Conservation (phyloP, 1,140 invertebrate species). For the Arion vulgaris region DNA sequence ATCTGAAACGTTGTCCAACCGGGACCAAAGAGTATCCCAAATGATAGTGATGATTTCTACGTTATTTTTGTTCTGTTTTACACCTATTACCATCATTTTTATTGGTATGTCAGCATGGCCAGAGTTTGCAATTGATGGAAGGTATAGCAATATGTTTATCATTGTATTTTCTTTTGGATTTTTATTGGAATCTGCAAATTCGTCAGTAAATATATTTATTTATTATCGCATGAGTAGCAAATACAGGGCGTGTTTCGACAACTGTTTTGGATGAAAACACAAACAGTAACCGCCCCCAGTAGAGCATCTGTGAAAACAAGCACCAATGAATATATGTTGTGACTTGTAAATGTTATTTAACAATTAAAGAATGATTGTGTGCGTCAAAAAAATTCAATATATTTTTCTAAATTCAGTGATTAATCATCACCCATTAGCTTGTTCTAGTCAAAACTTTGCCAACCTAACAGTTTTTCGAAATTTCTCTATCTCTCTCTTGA, state of each 20-base stretch:
- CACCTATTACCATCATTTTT: conserved; percentile 2
- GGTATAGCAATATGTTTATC: conserved; percentile 22
- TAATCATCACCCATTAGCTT: too few species aligned
- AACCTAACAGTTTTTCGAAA: too few species aligned
- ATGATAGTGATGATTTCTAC: background rate
- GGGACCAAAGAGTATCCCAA: background rate
- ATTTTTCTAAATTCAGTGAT: too few species aligned
- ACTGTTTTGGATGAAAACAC: background rate
- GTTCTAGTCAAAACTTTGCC: too few species aligned
- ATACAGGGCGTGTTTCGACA: background rate
- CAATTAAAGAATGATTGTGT: too few species aligned
- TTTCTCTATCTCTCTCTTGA: too few species aligned
- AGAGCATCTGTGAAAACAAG: too few species aligned
- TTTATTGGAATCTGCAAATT: conserved; percentile 1
- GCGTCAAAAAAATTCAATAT: too few species aligned
- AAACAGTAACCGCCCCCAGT: background rate
- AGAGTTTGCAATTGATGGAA: conserved; percentile 2
- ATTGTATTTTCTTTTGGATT: conserved; percentile 18
- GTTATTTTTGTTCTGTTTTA: background rate
- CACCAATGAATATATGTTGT: background rate
- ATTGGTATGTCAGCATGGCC: conserved; percentile 16
- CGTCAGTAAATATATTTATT: conserved; percentile 13
- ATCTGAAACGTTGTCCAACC: background rate
- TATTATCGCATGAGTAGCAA: conserved; percentile 16
- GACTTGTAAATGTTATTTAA: too few species aligned